phyloP scores from a whole-genome alignment of 2,888 invertebrate species.

The Steromphala cineraria region DNA sequence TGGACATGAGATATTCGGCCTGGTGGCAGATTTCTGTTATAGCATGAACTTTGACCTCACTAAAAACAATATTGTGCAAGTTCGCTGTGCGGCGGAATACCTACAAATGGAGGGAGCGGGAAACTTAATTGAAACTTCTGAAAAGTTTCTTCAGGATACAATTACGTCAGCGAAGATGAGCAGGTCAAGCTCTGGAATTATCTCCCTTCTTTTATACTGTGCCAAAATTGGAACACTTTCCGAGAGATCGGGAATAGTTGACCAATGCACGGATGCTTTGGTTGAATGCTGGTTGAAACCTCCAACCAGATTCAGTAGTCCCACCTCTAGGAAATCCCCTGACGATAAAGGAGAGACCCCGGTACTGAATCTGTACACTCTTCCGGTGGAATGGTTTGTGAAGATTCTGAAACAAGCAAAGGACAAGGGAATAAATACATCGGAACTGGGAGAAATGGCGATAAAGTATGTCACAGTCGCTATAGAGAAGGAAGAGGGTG shows the following conservation, averaged over 20 bases:
- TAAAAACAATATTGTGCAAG: conserved; percentile 65
- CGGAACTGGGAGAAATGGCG: conserved; percentile 55
- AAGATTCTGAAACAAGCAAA: conserved; percentile 58
- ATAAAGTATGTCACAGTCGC: conserved; percentile 49
- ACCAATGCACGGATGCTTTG: conserved; percentile 62
- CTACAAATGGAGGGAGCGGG: conserved; percentile 70
- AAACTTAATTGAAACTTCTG: conserved; percentile 66
- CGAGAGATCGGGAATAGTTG: conserved; percentile 61
- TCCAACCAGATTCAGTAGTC: conserved; percentile 56
- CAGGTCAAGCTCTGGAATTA: conserved; percentile 53
- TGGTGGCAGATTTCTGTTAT: conserved; percentile 74
- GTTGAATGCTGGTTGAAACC: conserved; percentile 69
- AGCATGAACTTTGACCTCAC: conserved; percentile 67
- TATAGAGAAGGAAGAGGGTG: conserved; percentile 46
- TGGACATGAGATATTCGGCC: conserved; percentile 67
- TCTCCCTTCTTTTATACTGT: conserved; percentile 62
- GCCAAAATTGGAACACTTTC: conserved; percentile 60
- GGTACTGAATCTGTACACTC: conserved; percentile 43
- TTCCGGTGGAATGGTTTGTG: conserved; percentile 66
- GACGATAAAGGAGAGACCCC: conserved; percentile 41
- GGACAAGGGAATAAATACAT: conserved; percentile 56
- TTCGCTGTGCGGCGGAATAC: conserved; percentile 71
- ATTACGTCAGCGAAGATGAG: conserved; percentile 68
- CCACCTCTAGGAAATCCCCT: conserved; percentile 42
- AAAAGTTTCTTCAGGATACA: conserved; percentile 66